phyloP scores from a whole-genome alignment of 2,113 vertebrate species.

The Prunella himalayana region DNA sequence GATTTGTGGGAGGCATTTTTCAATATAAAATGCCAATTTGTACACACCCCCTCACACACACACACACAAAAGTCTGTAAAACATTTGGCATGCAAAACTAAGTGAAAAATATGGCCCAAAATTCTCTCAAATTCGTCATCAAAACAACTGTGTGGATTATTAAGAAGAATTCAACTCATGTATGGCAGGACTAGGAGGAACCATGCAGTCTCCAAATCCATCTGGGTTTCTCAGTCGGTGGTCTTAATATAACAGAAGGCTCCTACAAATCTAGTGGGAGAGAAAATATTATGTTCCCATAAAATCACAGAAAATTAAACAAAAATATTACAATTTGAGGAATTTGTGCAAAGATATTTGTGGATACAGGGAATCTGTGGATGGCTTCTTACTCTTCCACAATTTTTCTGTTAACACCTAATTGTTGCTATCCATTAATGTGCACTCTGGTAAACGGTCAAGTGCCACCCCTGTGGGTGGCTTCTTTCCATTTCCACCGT shows the following conservation, averaged over 20 bases:
- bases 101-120: background rate
- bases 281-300: background rate
- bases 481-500: rapidly evolving
- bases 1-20: background rate
- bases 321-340: background rate
- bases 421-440: background rate
- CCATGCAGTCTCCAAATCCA: background rate
- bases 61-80: background rate
- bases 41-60: background rate
- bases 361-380: background rate
- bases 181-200: background rate
- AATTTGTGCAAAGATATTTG: background rate
- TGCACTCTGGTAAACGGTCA: background rate
- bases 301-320: background rate
- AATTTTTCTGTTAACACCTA: background rate
- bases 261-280: background rate
- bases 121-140: background rate
- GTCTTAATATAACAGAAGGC: background rate
- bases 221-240: background rate
- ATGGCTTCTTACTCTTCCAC: background rate
- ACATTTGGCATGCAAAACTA: background rate
- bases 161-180: background rate
- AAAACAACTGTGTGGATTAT: background rate
- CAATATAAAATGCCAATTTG: background rate
- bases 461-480: no score